Evolutionary conservation across 1,140 invertebrate species (phyloP).

Genomic region (Dendroctonus ponderosae): DNA sequence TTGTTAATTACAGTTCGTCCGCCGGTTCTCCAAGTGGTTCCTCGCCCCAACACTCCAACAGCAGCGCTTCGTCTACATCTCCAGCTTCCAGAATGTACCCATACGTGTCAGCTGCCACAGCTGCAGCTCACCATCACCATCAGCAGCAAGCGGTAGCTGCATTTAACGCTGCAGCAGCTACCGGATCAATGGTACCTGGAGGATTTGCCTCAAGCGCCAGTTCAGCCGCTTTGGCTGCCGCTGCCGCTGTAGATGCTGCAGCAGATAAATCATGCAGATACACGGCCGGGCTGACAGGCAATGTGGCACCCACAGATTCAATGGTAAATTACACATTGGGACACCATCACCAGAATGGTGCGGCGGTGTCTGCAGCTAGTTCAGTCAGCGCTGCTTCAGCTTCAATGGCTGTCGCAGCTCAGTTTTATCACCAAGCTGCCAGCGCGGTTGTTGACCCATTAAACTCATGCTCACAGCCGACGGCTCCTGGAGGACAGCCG

Average conservation of each 20-base stretch:
- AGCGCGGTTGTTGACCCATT: conserved; percentile 64
- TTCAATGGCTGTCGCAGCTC: conserved; percentile 76
- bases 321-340: conserved; percentile 79
- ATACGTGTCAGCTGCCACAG: conserved; percentile 66
- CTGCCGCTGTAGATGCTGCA: conserved; percentile 60
- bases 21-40: conserved; percentile 52
- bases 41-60: conserved; percentile 53
- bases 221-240: conserved; percentile 59
- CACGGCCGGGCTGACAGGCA: conserved; percentile 63
- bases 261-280: conserved; percentile 78
- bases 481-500: conserved; percentile 66
- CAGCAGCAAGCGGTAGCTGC: conserved; percentile 69
- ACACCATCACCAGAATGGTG: conserved; percentile 73
- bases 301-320: conserved; percentile 65
- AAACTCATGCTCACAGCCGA: conserved; percentile 63
- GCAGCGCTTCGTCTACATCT: conserved; percentile 59
- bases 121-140: conserved; percentile 68
- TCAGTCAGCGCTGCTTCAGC: conserved; percentile 67
- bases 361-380: conserved; percentile 60
- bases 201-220: conserved; percentile 56
- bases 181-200: conserved; percentile 66
- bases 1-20: conserved; percentile 48
- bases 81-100: conserved; percentile 73
- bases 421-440: conserved; percentile 84
- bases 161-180: conserved; percentile 63